Evolutionary conservation across 2,113 vertebrate genomes (phyloP), one percentile per base, ranked within the genome.

Genomic region (Gila orcuttii): DNA sequence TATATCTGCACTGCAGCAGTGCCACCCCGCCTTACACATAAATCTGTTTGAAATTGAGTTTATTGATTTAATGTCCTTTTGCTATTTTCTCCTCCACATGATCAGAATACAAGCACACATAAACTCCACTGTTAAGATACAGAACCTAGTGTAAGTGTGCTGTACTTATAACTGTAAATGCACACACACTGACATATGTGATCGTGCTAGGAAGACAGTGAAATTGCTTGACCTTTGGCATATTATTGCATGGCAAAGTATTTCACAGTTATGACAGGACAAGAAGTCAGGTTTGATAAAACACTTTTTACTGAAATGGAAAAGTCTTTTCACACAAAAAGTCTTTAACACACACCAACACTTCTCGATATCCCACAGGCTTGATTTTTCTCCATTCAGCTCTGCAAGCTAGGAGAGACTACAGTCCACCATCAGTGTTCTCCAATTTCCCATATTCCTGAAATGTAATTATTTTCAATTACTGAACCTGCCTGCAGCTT

Each of bases 401-500:
- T 75, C 42, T 68, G 25, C 64, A 33, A 80, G 66, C n/a, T 84
- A 60, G 80, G 79, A 50, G 45, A 76, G 59, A 79, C 80, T 83
- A 39, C 50, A 45, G 45, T 68, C 86, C 87, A 60, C 39, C 64
- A 83, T 69, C 89, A 90, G 89, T 84, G 88, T 87, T 91, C 88
- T 92, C 89, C 87, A 86, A 92, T 90, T 90, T 90, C 87, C 64
- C 33, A 52, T 42, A 81, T 86, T 73, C 89, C 89, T 89, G 86
- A 89, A 92, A 92, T 92, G 81, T 88, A 92, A 93, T 92, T 91
- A 93, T 83, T 90, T 88, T 66, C 89, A 92, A 92, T 93, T 92
- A 90, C 89, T 85, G 79, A 31, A 87, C 82, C 84, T 90, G 83
- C 89, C 88, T 75, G 66, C 57, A 85, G 88, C 81, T 87, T 84